Evolutionary conservation across 2,113 vertebrate species (phyloP).

Genomic region (Chascanopsetta lugubris): DNA sequence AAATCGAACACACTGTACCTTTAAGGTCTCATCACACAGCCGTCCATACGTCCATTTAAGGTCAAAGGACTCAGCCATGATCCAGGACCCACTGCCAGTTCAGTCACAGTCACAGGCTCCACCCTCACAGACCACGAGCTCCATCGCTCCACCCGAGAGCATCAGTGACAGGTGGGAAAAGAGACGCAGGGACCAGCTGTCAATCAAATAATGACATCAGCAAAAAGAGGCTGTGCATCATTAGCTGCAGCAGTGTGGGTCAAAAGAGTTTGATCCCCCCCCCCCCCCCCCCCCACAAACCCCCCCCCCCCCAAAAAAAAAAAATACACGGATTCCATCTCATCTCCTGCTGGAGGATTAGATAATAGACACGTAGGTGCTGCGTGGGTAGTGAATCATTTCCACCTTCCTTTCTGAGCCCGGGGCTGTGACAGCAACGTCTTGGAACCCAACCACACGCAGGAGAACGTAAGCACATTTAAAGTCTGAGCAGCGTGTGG

Average conservation of each 20-base stretch:
- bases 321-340: constrained; percentile 47
- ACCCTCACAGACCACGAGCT: too few relatives aligned
- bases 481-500: too few relatives aligned
- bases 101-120: too few relatives aligned
- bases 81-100: too few relatives aligned
- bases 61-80: too few relatives aligned
- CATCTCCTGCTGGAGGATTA: constrained; percentile 46
- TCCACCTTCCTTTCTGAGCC: constrained; percentile 64
- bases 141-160: too few relatives aligned
- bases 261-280: constrained; percentile 46
- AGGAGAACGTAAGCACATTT: constrained; percentile 27
- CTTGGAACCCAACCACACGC: constrained; percentile 35
- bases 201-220: constrained; percentile 17
- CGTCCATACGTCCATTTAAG: too few relatives aligned
- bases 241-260: constrained; percentile 37
- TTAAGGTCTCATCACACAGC: too few relatives aligned
- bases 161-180: not conserved
- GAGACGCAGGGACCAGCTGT: not conserved
- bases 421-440: constrained; percentile 58
- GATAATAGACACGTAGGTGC: constrained; percentile 61
- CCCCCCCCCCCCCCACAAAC: too few relatives aligned
- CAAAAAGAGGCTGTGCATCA: not conserved
- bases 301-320: too few relatives aligned
- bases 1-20: too few relatives aligned
- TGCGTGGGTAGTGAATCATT: constrained; percentile 64